phyloP scores from a whole-genome alignment of 1,140 invertebrate genomes.

The Drosophila biarmipes region DNA sequence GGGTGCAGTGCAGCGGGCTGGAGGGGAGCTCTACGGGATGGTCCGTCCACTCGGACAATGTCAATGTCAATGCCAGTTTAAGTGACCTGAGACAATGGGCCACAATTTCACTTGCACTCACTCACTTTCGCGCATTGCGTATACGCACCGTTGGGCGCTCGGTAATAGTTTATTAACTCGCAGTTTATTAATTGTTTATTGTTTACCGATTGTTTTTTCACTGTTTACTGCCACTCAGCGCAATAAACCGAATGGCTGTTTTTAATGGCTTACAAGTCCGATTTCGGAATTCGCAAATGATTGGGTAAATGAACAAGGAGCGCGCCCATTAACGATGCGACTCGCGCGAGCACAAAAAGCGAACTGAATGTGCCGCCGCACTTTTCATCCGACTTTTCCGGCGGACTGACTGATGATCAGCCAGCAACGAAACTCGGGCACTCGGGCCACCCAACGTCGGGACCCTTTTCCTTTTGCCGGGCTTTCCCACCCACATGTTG shows the following conservation, averaged over 20 bases:
- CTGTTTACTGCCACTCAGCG: slow-evolving; percentile 33
- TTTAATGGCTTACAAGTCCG: slow-evolving; percentile 19
- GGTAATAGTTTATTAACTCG: slow-evolving; percentile 36
- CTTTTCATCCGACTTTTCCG: slow-evolving; percentile 8
- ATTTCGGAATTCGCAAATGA: slow-evolving; percentile 1
- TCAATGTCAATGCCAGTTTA: slow-evolving; percentile 62
- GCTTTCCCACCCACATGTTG: slow-evolving; percentile 34
- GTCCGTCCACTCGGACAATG: slow-evolving; percentile 50
- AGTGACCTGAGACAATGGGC: slow-evolving; percentile 28
- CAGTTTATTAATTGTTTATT: slow-evolving; percentile 60
- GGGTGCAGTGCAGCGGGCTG: neutral
- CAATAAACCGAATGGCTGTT: slow-evolving; percentile 27
- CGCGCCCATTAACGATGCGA: slow-evolving; percentile 52
- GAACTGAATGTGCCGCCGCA: slow-evolving; percentile 51
- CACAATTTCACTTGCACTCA: slow-evolving; percentile 37
- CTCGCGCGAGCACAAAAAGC: slow-evolving; percentile 61
- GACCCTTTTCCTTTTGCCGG: slow-evolving; percentile 14
- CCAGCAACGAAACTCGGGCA: slow-evolving; percentile 30
- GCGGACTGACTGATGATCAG: slow-evolving; percentile 63
- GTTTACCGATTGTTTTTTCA: slow-evolving; percentile 4
- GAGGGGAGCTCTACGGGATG: slow-evolving; percentile 4
- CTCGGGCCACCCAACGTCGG: slow-evolving; percentile 36
- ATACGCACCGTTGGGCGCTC: slow-evolving; percentile 36
- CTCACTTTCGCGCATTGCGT: slow-evolving; percentile 28
- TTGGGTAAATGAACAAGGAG: slow-evolving; percentile 11